A percentile compares a stretch with the other conserved stretches of the same genome.
phyloP scores from a whole-genome alignment of 2,888 invertebrate species.

The Branchipolynoe longqiensis region DNA sequence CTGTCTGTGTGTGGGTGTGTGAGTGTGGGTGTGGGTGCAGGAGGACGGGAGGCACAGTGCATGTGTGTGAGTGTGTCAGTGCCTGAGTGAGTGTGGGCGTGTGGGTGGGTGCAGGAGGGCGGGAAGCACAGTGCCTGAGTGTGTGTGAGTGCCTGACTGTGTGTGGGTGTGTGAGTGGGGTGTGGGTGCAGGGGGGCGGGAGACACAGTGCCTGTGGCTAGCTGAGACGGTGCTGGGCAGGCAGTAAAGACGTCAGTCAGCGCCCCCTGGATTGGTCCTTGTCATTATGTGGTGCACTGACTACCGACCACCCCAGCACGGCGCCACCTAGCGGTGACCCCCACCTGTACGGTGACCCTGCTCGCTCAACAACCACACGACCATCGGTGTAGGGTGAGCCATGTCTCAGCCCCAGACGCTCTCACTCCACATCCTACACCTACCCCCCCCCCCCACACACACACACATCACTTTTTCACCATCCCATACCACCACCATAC shows the following conservation, averaged over 20 bases:
- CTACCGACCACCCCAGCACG: not conserved
- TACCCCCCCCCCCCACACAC: not conserved
- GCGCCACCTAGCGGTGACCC: not conserved
- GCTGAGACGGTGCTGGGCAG: too few species aligned
- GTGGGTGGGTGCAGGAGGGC: too few species aligned
- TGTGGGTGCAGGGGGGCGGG: too few species aligned
- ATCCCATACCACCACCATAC: not conserved
- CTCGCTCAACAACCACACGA: not conserved
- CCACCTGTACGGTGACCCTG: not conserved
- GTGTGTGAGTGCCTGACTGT: too few species aligned
- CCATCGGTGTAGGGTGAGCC: not conserved
- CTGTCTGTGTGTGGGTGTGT: too few species aligned
- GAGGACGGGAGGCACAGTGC: too few species aligned
- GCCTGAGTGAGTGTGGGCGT: too few species aligned
- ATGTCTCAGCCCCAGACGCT: not conserved
- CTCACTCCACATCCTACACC: not conserved
- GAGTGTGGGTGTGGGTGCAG: too few species aligned
- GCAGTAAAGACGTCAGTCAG: slow-evolving; percentile 35
- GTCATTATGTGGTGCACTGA: not conserved
- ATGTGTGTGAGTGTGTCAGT: too few species aligned
- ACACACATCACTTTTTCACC: not conserved
- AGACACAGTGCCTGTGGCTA: too few species aligned
- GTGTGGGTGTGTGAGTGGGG: too few species aligned
- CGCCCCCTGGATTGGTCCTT: slow-evolving; percentile 6
- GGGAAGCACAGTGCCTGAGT: too few species aligned